Percentiles rank a stretch among this genome's conserved stretches.
Evolutionary conservation across 2,888 invertebrate genomes (phyloP).

Genomic region (Teleiodes luculella): DNA sequence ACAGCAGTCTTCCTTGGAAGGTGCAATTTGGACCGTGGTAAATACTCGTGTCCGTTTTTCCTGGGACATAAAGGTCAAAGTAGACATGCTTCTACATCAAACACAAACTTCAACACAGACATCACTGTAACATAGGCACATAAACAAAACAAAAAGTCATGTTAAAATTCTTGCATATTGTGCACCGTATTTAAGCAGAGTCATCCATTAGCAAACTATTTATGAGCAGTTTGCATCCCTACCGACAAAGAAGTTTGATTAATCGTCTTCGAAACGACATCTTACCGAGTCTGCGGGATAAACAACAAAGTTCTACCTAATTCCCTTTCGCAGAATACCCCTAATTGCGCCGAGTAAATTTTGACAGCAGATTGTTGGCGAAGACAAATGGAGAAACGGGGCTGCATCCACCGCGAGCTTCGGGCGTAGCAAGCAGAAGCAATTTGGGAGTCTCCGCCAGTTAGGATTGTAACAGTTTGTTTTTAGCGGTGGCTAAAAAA

Average conservation of each 20-base stretch:
- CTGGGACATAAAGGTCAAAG: not conserved
- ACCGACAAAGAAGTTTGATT: constrained; percentile 53
- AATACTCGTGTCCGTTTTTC: constrained; percentile 31
- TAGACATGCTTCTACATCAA: not conserved
- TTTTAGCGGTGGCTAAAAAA: too few relatives aligned
- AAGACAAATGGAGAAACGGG: constrained; percentile 39
- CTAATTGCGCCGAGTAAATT: constrained; percentile 56
- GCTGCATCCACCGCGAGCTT: not conserved
- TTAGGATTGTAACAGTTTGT: too few relatives aligned
- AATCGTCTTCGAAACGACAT: constrained; percentile 51
- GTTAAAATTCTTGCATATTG: not conserved
- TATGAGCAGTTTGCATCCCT: constrained; percentile 49
- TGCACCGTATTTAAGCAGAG: constrained; percentile 3
- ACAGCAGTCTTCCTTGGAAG: constrained; percentile 52
- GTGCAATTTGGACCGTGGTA: constrained; percentile 52
- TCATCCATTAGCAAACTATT: constrained; percentile 40
- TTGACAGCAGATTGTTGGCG: constrained; percentile 51
- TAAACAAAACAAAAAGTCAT: too few relatives aligned
- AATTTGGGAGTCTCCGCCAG: too few relatives aligned
- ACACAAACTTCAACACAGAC: not conserved
- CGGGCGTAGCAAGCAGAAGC: not conserved
- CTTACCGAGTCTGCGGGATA: constrained; percentile 41
- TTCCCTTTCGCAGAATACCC: constrained; percentile 47
- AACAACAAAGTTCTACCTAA: constrained; percentile 59
- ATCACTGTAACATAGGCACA: too few relatives aligned